phyloP scores from a whole-genome alignment of 2,888 invertebrate species.

The Chalcosyrphus nemorum region DNA sequence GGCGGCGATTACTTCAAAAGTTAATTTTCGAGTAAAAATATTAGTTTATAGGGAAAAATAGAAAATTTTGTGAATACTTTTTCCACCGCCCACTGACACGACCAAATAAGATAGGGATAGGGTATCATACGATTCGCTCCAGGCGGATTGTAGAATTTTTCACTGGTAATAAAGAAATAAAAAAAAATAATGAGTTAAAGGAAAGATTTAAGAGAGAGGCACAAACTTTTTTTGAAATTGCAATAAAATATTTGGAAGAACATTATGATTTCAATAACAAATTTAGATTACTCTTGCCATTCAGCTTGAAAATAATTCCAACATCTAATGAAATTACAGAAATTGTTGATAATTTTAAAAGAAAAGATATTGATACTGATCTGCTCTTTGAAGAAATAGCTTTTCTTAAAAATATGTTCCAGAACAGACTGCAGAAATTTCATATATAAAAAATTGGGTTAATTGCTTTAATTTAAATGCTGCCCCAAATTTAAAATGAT shows the following conservation, averaged over 20 bases:
- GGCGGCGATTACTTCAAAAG: too few species aligned
- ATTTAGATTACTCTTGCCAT: constrained; percentile 11
- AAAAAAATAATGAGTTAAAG: not conserved
- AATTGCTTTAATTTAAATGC: not conserved
- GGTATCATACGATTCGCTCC: too few species aligned
- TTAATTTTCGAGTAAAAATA: too few species aligned
- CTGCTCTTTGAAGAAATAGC: not conserved
- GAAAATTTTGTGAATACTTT: too few species aligned
- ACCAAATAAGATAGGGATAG: too few species aligned
- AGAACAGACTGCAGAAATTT: not conserved
- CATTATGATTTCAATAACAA: constrained; percentile 19
- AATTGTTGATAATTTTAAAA: constrained; percentile 16
- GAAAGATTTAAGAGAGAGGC: constrained; percentile 12
- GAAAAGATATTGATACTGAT: not conserved
- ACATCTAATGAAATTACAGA: constrained; percentile 12
- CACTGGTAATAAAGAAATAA: too few species aligned
- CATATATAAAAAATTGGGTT: constrained; percentile 11
- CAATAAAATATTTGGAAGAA: constrained; percentile 27
- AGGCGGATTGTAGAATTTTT: too few species aligned
- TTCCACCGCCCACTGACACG: too few species aligned
- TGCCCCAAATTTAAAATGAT: constrained; percentile 13
- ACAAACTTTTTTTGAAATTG: constrained; percentile 18
- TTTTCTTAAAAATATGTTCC: too few species aligned
- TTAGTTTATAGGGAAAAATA: too few species aligned
- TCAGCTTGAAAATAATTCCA: constrained; percentile 1